Percentiles rank a stretch among this genome's conserved stretches.
Conservation (phyloP, 2,113 vertebrate species). For the Festucalex cinctus region DNA sequence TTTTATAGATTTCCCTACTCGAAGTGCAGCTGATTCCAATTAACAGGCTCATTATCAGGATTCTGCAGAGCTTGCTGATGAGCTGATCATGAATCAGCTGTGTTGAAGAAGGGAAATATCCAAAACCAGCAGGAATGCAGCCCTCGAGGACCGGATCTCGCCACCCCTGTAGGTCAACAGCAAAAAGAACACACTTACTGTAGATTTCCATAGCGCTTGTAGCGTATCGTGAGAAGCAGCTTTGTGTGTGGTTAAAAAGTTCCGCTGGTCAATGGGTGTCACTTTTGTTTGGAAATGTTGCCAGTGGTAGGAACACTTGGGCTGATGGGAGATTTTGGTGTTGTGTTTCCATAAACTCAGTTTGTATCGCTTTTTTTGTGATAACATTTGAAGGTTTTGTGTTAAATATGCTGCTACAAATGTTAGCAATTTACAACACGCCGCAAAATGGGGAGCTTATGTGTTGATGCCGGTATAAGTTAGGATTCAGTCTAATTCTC, state of each 20-base stretch:
- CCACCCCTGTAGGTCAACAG: no score
- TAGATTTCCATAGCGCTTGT: conserved; percentile 31
- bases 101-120: no score
- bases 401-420: conserved; percentile 21
- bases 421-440: not conserved
- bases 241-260: conserved; percentile 17
- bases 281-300: conserved; percentile 1
- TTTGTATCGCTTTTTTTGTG: conserved; percentile 23
- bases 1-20: no score
- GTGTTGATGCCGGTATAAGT: not conserved
- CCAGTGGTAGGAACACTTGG: conserved; percentile 12
- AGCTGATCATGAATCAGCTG: no score
- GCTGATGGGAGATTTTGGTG: not conserved
- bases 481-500: not conserved
- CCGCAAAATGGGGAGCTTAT: not conserved
- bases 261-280: conserved; percentile 15
- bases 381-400: conserved; percentile 17
- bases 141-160: no score
- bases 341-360: conserved; percentile 1
- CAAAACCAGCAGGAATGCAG: no score
- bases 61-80: no score
- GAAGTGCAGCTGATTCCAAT: no score
- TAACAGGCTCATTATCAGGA: no score
- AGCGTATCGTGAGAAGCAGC: conserved; percentile 28
- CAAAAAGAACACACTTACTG: conserved; percentile 18